A percentile compares a stretch with the other conserved stretches of the same genome.
phyloP scores from a whole-genome alignment of 2,797 vertebrate genomes.

The Podargus strigoides region DNA sequence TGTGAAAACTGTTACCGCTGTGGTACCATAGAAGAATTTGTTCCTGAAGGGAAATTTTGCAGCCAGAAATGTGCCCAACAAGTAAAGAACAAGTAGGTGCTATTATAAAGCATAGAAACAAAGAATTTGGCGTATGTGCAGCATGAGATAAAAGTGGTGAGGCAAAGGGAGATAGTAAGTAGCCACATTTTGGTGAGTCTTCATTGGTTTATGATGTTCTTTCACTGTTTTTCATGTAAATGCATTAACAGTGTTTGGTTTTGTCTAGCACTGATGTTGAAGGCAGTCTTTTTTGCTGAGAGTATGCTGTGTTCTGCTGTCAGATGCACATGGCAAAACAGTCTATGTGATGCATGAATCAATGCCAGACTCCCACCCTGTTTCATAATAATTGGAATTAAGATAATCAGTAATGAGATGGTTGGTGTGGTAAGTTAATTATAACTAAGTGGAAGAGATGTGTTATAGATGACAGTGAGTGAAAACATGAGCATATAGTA shows the following conservation, averaged over 20 bases:
- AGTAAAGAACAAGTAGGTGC: slow-evolving; percentile 80
- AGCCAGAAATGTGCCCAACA: slow-evolving; percentile 80
- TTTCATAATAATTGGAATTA: not conserved
- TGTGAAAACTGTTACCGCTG: slow-evolving; percentile 82
- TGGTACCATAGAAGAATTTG: slow-evolving; percentile 77
- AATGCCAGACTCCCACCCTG: not conserved
- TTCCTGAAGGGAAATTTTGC: slow-evolving; percentile 78
- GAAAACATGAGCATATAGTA: not conserved
- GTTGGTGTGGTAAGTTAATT: not conserved
- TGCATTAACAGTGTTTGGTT: not conserved
- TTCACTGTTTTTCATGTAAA: not conserved
- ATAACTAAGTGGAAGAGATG: not conserved
- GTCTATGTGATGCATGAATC: slow-evolving; percentile 16
- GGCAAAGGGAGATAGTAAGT: not conserved
- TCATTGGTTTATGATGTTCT: not conserved
- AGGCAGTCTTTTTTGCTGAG: not conserved
- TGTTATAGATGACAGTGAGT: not conserved
- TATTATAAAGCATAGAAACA: not conserved
- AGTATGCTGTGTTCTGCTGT: not conserved
- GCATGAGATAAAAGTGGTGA: not conserved
- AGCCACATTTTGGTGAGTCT: not conserved
- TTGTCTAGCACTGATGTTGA: not conserved
- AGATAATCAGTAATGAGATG: slow-evolving; percentile 20
- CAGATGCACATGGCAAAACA: not conserved
- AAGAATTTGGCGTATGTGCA: not conserved